Base-by-base conservation (phyloP, 2,113 vertebrate genomes). In the Coracopsis vasa region DNA sequence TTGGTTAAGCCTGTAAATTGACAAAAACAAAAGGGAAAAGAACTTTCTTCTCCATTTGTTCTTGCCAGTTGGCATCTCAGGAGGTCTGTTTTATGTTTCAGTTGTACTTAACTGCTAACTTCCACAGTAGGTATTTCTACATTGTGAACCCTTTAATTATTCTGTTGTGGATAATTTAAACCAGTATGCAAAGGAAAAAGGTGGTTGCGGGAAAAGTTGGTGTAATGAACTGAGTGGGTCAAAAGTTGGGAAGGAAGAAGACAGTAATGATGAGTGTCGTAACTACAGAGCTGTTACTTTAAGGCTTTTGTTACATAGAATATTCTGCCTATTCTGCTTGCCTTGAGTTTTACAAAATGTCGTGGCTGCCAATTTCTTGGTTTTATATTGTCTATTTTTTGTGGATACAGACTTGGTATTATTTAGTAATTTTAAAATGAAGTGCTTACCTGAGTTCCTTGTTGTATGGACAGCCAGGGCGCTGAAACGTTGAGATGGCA, bases 1-100 rank as follows among this genome's bases (percentile, higher is more conserved):
- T 86, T 73, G 31, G 33, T 81, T 74, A 75, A 92, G 80, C 88
- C 71, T 78, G 56, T 92, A 86, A 93, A 90, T 37, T 47, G 90
- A 91, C 60, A 86, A 64, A 88, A 86, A 86, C 66, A 91, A 89
- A 87, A 74, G 78, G 67, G 47, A 61, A 69, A 60, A 77, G 13
- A 77, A 48, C 13, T 88, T 90, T 74, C 37, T 89, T 48, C 58
- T 88, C 45, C 11, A 15, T 94, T 92, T 93, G 42, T 93, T 80
- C 28, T 37, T 94, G 92, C 85, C 93, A 90, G 21, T 35, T 94
- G 94, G 94, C 88, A 62, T 72, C 66, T 88, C 60, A 84, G 13
- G n/a, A 58, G 42, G 50, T 77, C 61, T 83, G 21, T 77, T 84
- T 86, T 70, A 83, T 67, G 47, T 93, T 94, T 95, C 62, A 50